Percentiles rank a stretch among this genome's conserved stretches.
These are phyloP conservation scores for Tetranychus cinnabarinus DNA, from an alignment of 1,140 invertebrate genomes.

Conservation along the genomic window DNA sequence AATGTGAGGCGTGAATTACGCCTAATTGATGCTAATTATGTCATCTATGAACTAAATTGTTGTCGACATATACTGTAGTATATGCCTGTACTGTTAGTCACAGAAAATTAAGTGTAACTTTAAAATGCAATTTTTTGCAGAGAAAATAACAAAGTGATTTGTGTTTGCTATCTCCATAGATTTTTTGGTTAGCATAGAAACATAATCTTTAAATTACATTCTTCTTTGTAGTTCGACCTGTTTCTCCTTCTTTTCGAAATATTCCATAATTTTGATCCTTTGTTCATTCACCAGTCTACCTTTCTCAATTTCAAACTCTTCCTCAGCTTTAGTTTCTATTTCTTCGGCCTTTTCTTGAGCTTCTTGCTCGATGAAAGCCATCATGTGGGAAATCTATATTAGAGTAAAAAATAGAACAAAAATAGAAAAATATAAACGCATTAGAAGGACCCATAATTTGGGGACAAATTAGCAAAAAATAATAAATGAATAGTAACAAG, in stretches of 20 bases:
- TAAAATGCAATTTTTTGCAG: too few relatives aligned
- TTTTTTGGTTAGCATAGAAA: neutral
- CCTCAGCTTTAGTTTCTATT: constrained; percentile 98
- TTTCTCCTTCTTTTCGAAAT: constrained; percentile 96
- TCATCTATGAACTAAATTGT: too few relatives aligned
- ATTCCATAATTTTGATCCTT: constrained; percentile 96
- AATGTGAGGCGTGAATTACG: neutral
- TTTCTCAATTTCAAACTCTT: constrained; percentile 99
- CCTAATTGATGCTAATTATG: too few relatives aligned
- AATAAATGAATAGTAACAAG: constrained; percentile 6
- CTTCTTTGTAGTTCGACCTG: constrained; percentile 98
- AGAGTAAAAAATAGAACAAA: neutral
- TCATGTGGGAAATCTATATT: constrained; percentile 94
- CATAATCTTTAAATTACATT: constrained; percentile 40
- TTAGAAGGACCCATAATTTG: constrained; percentile 11
- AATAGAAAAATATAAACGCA: neutral
- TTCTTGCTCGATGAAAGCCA: constrained; percentile 99
- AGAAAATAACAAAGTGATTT: too few relatives aligned
- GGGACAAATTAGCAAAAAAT: neutral
- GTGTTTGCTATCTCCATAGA: neutral
- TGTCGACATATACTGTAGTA: too few relatives aligned
- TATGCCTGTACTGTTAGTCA: too few relatives aligned
- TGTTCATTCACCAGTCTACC: constrained; percentile 92
- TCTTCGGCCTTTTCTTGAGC: constrained; percentile 99
- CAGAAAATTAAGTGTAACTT: too few relatives aligned